Conservation (phyloP, 37 sponge, comb jelly and placozoan species). For the Hexactinellida sp. region DNA sequence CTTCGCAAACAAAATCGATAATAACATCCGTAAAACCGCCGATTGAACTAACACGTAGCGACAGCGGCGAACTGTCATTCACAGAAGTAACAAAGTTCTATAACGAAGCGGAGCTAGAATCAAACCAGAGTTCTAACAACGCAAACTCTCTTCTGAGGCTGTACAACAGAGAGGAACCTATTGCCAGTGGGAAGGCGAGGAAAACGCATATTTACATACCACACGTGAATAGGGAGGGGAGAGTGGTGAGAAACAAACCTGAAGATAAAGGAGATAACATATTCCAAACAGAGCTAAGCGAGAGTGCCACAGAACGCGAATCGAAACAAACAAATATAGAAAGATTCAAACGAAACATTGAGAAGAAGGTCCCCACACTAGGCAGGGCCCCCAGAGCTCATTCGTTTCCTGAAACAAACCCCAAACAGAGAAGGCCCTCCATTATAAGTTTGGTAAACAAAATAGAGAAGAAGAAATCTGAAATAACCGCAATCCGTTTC, state of each 20-base stretch:
- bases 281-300: no score
- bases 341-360: not conserved
- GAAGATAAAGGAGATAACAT: not conserved
- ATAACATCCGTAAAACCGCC: not conserved
- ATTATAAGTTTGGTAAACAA: not conserved
- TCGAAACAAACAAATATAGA: not conserved
- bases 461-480: not conserved
- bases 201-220: slow-evolving; percentile 3
- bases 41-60: not conserved
- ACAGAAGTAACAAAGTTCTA: not conserved
- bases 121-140: not conserved
- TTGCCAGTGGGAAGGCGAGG: not conserved
- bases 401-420: not conserved
- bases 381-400: not conserved
- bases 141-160: not conserved
- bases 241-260: not conserved
- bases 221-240: not conserved
- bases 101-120: not conserved
- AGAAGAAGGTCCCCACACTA: not conserved
- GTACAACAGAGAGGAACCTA: not conserved
- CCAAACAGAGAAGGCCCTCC: not conserved
- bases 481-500: not conserved
- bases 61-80: not conserved
- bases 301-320: not conserved
- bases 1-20: not conserved